Percentiles rank a stretch among this genome's conserved stretches.
Evolutionary conservation across 53 echinoderm and acorn worm species (phyloP).

Genomic region (Luidia sarsii): DNA sequence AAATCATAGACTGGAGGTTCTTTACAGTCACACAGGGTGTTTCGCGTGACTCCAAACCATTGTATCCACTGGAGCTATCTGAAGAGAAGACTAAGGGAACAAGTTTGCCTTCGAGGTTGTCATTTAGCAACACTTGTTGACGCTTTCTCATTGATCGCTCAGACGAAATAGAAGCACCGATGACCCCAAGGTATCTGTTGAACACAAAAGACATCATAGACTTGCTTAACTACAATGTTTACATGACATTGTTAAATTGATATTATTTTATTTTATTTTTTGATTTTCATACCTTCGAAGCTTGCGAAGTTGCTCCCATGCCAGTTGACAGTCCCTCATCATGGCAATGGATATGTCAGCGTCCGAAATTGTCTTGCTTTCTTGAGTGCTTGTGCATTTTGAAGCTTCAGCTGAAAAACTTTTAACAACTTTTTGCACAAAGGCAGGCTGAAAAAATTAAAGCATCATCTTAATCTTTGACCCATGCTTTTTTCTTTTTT

Average conservation of each 20-base stretch:
- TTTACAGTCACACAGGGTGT: conserved; percentile 24
- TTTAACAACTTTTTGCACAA: conserved; percentile 1
- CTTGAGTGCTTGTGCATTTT: too few relatives aligned
- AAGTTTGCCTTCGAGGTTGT: conserved; percentile 1
- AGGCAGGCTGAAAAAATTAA: conserved; percentile 7
- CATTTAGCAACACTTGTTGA: background rate
- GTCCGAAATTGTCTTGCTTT: background rate
- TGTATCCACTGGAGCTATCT: background rate
- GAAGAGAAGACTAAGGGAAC: conserved; percentile 16
- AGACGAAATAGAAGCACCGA: conserved; percentile 1
- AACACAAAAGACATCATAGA: background rate
- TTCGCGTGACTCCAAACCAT: conserved; percentile 1
- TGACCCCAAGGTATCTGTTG: conserved; percentile 18
- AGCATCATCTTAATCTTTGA: too few relatives aligned
- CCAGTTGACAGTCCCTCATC: conserved; percentile 51
- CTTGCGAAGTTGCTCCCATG: conserved; percentile 63
- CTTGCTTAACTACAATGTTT: background rate
- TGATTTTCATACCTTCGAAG: conserved; percentile 36
- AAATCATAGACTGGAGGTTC: too few relatives aligned
- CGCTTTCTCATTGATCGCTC: conserved; percentile 28
- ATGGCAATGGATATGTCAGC: conserved; percentile 32
- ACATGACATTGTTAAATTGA: background rate
- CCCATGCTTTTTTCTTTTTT: too few relatives aligned
- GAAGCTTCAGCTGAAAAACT: background rate
- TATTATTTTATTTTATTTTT: background rate